Evolutionary conservation across 2,113 vertebrate species (phyloP).

Genomic region (Pteruthius melanotis): DNA sequence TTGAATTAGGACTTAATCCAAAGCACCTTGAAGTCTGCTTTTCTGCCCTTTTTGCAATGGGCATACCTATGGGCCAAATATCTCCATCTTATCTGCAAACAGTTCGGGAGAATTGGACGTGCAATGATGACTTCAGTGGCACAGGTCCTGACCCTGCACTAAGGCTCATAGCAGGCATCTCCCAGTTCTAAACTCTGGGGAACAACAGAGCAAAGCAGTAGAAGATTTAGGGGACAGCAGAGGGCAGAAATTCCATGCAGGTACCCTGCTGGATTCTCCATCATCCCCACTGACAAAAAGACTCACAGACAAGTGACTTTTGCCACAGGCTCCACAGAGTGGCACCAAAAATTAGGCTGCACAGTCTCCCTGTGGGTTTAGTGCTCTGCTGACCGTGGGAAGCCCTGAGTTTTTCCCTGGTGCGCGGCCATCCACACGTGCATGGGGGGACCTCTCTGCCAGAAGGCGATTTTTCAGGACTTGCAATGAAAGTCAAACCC

Average conservation of each 20-base stretch:
- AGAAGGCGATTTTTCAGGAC: constrained; percentile 20
- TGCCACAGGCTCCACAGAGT: background rate
- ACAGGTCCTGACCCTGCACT: background rate
- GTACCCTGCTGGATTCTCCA: background rate
- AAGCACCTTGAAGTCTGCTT: background rate
- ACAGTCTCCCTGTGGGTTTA: accelerated
- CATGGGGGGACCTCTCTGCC: background rate
- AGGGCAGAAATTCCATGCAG: background rate
- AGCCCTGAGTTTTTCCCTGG: background rate
- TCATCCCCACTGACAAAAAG: background rate
- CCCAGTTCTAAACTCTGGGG: background rate
- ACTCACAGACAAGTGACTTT: background rate
- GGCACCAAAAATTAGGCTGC: background rate
- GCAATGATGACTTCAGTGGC: background rate
- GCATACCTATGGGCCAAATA: background rate
- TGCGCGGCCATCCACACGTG: accelerated
- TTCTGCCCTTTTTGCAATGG: background rate
- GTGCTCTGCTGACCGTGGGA: background rate
- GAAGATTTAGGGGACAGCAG: background rate
- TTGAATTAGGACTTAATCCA: background rate
- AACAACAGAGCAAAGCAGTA: background rate
- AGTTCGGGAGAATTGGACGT: background rate
- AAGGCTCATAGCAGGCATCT: background rate
- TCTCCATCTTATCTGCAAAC: background rate
- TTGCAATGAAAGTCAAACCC: background rate